Conservation (phyloP, 2,797 vertebrate species). For the Poecilia wingei region DNA sequence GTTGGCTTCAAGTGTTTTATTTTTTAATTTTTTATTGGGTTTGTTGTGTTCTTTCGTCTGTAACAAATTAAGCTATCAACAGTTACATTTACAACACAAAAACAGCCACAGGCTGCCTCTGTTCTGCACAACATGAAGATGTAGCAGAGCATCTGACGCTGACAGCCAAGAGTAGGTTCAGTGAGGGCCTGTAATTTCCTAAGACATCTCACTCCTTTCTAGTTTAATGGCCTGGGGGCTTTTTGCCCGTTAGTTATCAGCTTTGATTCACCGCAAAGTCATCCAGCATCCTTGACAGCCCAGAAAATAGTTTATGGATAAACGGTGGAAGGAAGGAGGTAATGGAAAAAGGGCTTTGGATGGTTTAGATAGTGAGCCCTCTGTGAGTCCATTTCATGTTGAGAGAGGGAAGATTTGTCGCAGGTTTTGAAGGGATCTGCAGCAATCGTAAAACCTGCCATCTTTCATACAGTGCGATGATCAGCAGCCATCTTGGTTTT, state of each 20-base stretch:
- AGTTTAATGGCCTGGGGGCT: conserved; percentile 59
- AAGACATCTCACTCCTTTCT: conserved; percentile 55
- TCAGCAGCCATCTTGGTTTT: conserved; percentile 44
- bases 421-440: conserved; percentile 46
- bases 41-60: not conserved
- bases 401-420: conserved; percentile 65
- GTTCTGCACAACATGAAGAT: conserved; percentile 38
- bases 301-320: conserved; percentile 66
- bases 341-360: conserved; percentile 64
- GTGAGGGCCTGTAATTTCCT: conserved; percentile 69
- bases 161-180: conserved; percentile 42
- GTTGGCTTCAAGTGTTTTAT: conserved; percentile 9
- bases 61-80: conserved; percentile 24
- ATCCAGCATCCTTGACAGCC: conserved; percentile 62
- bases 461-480: conserved; percentile 36
- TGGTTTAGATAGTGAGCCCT: conserved; percentile 69
- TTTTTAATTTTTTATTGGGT: not conserved
- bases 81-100: conserved; percentile 38
- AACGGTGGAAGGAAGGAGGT: conserved; percentile 49
- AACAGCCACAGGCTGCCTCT: conserved; percentile 5
- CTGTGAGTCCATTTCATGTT: conserved; percentile 63
- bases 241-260: conserved; percentile 55
- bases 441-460: conserved; percentile 56
- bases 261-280: conserved; percentile 67
- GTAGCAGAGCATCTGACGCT: conserved; percentile 39